Percentiles rank a stretch among this genome's conserved stretches.
Evolutionary conservation across 92 coral and sea anemone genomes (phyloP).

Genomic region (Meandrina meandrites): DNA sequence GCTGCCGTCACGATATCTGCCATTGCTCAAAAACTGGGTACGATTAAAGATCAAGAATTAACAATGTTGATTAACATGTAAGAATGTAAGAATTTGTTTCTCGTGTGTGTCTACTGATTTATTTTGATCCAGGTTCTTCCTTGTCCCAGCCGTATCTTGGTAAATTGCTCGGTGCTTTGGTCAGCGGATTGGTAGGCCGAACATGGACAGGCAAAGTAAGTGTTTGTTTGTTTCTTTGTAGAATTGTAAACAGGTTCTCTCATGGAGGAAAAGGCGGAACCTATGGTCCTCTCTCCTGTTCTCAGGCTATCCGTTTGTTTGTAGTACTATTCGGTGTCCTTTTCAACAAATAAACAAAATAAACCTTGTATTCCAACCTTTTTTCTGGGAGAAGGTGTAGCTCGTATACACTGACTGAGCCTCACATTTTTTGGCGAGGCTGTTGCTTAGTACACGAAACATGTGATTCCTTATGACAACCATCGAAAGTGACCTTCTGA

Average conservation of each 20-base stretch:
- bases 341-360: too few relatives aligned
- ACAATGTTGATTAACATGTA: too few relatives aligned
- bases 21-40: constrained; percentile 78
- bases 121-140: constrained; percentile 56
- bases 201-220: constrained; percentile 98
- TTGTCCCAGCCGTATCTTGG: constrained; percentile 80
- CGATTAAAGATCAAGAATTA: background rate
- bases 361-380: too few relatives aligned
- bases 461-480: too few relatives aligned
- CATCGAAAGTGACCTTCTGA: too few relatives aligned
- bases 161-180: constrained; percentile 70
- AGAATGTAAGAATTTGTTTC: background rate
- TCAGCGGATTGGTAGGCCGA: constrained; percentile 89
- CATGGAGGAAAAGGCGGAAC: background rate
- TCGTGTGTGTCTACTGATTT: background rate
- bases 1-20: constrained; percentile 86
- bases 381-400: too few relatives aligned
- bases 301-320: too few relatives aligned
- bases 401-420: too few relatives aligned
- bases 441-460: too few relatives aligned
- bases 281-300: too few relatives aligned
- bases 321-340: too few relatives aligned
- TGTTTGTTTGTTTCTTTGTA: background rate
- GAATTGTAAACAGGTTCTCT: background rate
- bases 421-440: too few relatives aligned